phyloP scores from a whole-genome alignment of 2,888 invertebrate species.

The Drosophila ustulata region DNA sequence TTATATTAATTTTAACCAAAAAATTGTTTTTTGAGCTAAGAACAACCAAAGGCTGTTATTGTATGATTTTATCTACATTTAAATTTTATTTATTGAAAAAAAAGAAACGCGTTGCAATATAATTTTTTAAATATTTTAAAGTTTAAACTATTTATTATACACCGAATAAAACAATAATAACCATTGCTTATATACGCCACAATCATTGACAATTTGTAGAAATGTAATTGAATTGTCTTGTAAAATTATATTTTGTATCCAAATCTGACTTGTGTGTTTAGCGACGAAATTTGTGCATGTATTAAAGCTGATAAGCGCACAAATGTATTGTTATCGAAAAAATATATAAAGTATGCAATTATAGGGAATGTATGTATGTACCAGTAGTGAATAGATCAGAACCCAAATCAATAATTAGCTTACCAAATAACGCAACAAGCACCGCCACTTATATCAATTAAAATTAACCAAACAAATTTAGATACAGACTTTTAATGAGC shows the following conservation, averaged over 20 bases:
- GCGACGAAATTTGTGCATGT: slow-evolving; percentile 43
- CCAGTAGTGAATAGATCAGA: slow-evolving; percentile 31
- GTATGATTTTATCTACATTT: slow-evolving; percentile 61
- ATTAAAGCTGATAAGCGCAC: slow-evolving; percentile 54
- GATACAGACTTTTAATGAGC: slow-evolving; percentile 27
- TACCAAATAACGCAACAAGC: slow-evolving; percentile 53
- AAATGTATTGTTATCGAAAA: slow-evolving; percentile 46
- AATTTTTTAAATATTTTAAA: slow-evolving; percentile 60
- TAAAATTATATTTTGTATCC: slow-evolving; percentile 40
- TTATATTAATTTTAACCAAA: slow-evolving; percentile 56
- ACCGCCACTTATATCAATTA: slow-evolving; percentile 77
- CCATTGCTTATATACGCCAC: slow-evolving; percentile 48
- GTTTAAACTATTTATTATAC: slow-evolving; percentile 66
- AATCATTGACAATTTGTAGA: slow-evolving; percentile 69
- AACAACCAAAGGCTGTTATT: slow-evolving; percentile 71
- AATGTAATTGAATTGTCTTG: slow-evolving; percentile 40
- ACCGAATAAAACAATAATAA: slow-evolving; percentile 47
- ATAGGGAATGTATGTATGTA: slow-evolving; percentile 26
- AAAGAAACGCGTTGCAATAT: slow-evolving; percentile 63
- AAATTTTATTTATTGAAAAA: slow-evolving; percentile 34
- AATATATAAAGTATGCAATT: slow-evolving; percentile 1
- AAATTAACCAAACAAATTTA: slow-evolving; percentile 38
- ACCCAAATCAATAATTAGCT: slow-evolving; percentile 49
- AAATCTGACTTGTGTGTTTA: slow-evolving; percentile 35
- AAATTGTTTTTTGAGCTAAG: slow-evolving; percentile 55